Evolutionary conservation across 2,888 invertebrate species (phyloP), one percentile per base, ranked within the genome.

Genomic region (Junonia oenone): DNA sequence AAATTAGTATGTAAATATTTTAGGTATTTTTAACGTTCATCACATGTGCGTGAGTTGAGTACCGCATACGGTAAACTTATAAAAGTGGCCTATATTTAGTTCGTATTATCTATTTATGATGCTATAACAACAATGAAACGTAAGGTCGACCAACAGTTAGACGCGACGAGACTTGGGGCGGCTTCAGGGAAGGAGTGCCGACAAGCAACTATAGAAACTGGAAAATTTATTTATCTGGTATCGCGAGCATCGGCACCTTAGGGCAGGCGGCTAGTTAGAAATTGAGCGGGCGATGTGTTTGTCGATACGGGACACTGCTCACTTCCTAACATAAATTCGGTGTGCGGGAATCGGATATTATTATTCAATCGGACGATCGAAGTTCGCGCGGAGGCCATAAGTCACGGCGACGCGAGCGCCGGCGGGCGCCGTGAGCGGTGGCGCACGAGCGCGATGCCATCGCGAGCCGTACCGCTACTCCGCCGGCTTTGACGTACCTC

Each of bases 311-410:
- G 85, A 83, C 83, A 85, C 73, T 81, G 81, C 78, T 81, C 81
- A 86, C 85, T 88, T 86, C 87, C 84, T 86, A 84, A 86, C 86
- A 89, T 89, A 88, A 89, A 89, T 89, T 88, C 81, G 89, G 89
- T 87, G 81, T 73, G 81, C 81, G 79, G 81, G 84, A 87, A 87
- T 87, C 85, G 88, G 84, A 86, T 88, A 87, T 88, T 88, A 88
- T 88, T 87, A 89, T 89, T 89, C 88, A 89, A 89, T 89, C 89
- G 85, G 78, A 78, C 83, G 83, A 89, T 89, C 89, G 81, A 80
- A 82, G 88, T 86, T 84, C 83, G 83, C 84, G 81, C 79, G 79
- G 81, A 77, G 84, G 84, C 87, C 84, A 87, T 88, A 87, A 89
- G 88, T 89, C 87, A 88, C 81, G 80, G 84, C 83, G 78, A 84